Conservation (phyloP, 2,888 invertebrate genomes). For the Terebella lapidaria region DNA sequence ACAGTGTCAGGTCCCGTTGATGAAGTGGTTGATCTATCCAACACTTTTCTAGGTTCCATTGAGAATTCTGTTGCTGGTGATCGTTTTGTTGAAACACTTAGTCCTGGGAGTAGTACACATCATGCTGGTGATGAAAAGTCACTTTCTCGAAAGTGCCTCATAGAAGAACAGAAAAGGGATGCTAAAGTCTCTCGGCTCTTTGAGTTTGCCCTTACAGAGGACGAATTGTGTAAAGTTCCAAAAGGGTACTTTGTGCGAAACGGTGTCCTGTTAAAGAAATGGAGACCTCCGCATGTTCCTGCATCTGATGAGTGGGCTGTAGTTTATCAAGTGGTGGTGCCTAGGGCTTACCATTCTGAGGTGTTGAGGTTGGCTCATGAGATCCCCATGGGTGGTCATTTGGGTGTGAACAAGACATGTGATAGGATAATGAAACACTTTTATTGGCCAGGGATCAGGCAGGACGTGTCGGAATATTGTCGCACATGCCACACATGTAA, state of each 20-base stretch:
- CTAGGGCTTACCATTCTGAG: not conserved
- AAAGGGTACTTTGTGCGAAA: not conserved
- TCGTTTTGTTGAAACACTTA: too few relatives aligned
- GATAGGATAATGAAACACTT: not conserved
- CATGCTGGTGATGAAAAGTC: too few relatives aligned
- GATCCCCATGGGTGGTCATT: not conserved
- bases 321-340: not conserved
- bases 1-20: not conserved
- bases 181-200: not conserved
- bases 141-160: not conserved
- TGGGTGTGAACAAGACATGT: slow-evolving; percentile 1
- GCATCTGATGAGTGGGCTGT: not conserved
- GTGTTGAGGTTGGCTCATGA: not conserved
- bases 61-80: too few relatives aligned
- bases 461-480: not conserved
- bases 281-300: not conserved
- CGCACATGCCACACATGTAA: not conserved
- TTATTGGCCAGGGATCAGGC: not conserved
- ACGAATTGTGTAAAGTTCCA: not conserved
- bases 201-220: not conserved
- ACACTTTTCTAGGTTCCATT: too few relatives aligned
- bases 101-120: too few relatives aligned
- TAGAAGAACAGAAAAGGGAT: not conserved
- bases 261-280: not conserved
- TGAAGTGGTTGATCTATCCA: not conserved